Evolutionary conservation across 2,888 invertebrate species (phyloP).

Genomic region (Eupsilia transversa): DNA sequence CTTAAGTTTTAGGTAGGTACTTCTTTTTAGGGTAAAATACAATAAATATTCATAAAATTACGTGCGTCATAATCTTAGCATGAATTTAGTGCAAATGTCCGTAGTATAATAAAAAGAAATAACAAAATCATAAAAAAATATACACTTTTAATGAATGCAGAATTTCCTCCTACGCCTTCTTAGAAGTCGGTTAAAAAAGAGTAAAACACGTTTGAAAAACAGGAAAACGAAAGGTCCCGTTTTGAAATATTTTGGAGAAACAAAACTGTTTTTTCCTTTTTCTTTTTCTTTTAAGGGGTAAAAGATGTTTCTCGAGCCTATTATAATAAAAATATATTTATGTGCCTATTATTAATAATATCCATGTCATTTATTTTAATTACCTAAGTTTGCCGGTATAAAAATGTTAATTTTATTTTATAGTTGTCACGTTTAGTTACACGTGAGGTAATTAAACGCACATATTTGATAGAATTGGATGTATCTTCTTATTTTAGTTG

Average conservation of each 20-base stretch:
- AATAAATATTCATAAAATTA: not conserved
- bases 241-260: conserved; percentile 10
- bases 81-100: not conserved
- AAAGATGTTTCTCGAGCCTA: not conserved
- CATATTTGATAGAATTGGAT: not conserved
- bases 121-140: not conserved
- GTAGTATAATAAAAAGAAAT: not conserved
- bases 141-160: not conserved
- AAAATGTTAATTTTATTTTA: not conserved
- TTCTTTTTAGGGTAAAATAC: not conserved
- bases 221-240: not conserved
- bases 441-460: not conserved
- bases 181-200: not conserved
- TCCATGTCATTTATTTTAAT: not conserved
- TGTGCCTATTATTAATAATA: not conserved
- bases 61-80: not conserved
- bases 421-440: not conserved
- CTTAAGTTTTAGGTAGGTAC: not conserved
- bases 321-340: too few species aligned
- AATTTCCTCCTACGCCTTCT: not conserved
- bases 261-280: not conserved
- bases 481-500: too few species aligned
- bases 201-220: not conserved
- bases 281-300: not conserved
- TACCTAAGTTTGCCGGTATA: not conserved